These are phyloP conservation scores for Leptopilina boulardi DNA, from an alignment of 1,140 invertebrate species.

Conservation along the genomic window DNA sequence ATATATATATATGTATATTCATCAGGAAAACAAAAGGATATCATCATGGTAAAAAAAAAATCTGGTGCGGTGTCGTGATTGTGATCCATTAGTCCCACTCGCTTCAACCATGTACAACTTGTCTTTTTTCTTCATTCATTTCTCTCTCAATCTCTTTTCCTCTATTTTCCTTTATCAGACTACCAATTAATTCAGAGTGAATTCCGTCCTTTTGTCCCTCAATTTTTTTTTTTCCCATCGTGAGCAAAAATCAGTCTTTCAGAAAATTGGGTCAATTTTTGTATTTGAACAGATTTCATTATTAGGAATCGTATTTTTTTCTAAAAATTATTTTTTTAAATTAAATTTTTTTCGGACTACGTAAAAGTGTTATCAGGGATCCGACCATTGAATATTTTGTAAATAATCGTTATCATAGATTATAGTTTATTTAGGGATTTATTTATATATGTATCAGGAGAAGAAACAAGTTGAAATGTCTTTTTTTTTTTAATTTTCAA, in stretches of 20 bases:
- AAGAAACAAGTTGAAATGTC: background rate
- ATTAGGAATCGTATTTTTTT: background rate
- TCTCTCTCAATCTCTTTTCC: background rate
- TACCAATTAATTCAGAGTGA: slow-evolving; percentile 4
- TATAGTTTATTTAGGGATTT: background rate
- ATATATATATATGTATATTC: too few species aligned
- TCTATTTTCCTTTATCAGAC: background rate
- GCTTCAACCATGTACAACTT: background rate
- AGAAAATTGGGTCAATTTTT: background rate
- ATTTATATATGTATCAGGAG: background rate
- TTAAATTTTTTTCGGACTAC: background rate
- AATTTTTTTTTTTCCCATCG: too few species aligned
- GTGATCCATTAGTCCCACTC: slow-evolving; percentile 26
- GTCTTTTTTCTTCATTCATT: slow-evolving; percentile 28
- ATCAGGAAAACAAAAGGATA: background rate
- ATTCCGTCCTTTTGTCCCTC: background rate
- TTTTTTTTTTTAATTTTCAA: too few species aligned
- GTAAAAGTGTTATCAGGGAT: background rate
- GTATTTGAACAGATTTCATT: too few species aligned
- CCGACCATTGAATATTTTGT: slow-evolving; percentile 13
- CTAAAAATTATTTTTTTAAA: background rate
- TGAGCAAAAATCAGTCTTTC: background rate
- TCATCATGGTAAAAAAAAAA: background rate
- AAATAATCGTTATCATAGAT: slow-evolving; percentile 5
- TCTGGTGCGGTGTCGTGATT: slow-evolving; percentile 1